These are phyloP conservation scores for Galeopterus variegatus DNA, from an alignment of 2,113 vertebrate genomes.

Conservation along the genomic window DNA sequence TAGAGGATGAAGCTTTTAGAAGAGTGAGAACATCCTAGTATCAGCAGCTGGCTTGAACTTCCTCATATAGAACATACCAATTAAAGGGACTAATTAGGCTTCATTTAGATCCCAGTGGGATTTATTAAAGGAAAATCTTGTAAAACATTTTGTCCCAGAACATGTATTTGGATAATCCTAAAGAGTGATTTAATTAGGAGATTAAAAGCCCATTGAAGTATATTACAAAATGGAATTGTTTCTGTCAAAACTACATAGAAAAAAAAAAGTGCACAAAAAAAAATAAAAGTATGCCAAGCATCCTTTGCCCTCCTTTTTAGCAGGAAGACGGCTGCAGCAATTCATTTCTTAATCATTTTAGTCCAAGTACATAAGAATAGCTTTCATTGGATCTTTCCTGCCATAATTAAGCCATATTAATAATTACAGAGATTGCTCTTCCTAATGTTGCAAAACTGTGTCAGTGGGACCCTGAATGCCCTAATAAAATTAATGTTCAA, in stretches of 20 bases:
- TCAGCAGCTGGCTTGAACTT: slow-evolving; percentile 66
- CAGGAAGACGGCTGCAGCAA: background rate
- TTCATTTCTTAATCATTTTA: background rate
- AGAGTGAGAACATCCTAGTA: slow-evolving; percentile 49
- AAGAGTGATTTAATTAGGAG: slow-evolving; percentile 74
- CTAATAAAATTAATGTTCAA: background rate
- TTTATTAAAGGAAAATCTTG: slow-evolving; percentile 80
- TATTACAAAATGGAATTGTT: slow-evolving; percentile 61
- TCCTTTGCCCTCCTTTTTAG: slow-evolving; percentile 8
- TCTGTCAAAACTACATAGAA: slow-evolving; percentile 61
- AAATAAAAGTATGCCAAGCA: background rate
- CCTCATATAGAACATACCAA: slow-evolving; percentile 62
- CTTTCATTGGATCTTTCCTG: slow-evolving; percentile 10
- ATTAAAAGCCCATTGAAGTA: slow-evolving; percentile 70
- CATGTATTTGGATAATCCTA: slow-evolving; percentile 70
- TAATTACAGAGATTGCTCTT: background rate
- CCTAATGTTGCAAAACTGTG: background rate
- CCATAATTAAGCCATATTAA: background rate
- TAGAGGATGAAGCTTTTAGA: slow-evolving; percentile 42
- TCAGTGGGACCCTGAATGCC: background rate
- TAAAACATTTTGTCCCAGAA: slow-evolving; percentile 71
- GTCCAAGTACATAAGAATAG: background rate
- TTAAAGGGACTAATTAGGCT: slow-evolving; percentile 82
- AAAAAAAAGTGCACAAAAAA: background rate
- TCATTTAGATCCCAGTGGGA: slow-evolving; percentile 72